These are phyloP conservation scores for Agrilus mali DNA, from an alignment of 2,888 invertebrate species.

Conservation along the genomic window DNA sequence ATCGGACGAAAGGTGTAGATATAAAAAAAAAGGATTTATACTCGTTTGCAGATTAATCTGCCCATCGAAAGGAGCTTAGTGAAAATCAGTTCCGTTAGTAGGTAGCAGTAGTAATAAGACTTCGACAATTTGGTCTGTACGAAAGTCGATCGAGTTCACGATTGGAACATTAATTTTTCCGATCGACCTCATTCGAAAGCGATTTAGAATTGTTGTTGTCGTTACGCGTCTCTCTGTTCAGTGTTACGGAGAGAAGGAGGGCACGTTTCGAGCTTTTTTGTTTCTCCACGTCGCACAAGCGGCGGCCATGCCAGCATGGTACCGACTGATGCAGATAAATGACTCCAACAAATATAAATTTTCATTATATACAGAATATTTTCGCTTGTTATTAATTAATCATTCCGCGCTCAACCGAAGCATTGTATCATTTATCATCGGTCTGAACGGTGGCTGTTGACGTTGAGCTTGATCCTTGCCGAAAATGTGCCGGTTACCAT, in stretches of 20 bases:
- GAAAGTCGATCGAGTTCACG: background rate
- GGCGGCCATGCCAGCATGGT: slow-evolving; percentile 1
- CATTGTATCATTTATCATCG: slow-evolving; percentile 27
- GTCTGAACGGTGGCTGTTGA: slow-evolving; percentile 8
- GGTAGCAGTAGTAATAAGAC: too few species aligned
- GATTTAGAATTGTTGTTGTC: background rate
- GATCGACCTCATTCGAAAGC: background rate
- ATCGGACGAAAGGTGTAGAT: too few species aligned
- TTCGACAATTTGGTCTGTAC: too few species aligned
- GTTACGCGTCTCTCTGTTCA: background rate
- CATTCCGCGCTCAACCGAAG: slow-evolving; percentile 21
- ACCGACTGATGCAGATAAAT: slow-evolving; percentile 9
- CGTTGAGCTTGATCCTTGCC: background rate
- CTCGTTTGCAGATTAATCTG: too few species aligned
- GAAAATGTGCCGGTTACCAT: too few species aligned
- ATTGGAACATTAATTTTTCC: background rate
- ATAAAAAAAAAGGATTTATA: too few species aligned
- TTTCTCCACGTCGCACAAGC: background rate
- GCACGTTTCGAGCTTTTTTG: background rate
- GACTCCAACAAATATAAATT: slow-evolving; percentile 10
- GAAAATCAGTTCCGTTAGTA: too few species aligned
- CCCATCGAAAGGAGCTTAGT: too few species aligned
- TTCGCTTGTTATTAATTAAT: slow-evolving; percentile 28
- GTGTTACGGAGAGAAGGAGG: too few species aligned
- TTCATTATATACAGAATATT: slow-evolving; percentile 21